Percentiles rank a stretch among this genome's conserved stretches.
These are phyloP conservation scores for Psilopsiagon aymara DNA, from an alignment of 2,113 vertebrate genomes.

Conservation along the genomic window DNA sequence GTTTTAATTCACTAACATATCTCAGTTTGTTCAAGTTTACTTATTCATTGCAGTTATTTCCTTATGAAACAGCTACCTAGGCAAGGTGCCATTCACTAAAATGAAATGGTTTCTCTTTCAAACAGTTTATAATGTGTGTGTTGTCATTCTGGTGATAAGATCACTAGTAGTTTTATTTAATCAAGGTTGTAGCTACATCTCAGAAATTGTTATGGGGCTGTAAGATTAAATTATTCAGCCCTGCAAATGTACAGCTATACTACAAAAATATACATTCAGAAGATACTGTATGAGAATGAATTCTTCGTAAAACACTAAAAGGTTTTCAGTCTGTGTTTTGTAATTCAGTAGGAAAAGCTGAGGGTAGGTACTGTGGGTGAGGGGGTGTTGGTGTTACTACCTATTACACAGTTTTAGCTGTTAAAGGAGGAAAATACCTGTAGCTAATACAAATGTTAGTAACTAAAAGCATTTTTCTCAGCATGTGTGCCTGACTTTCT, in stretches of 20 bases:
- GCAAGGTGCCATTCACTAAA: background rate
- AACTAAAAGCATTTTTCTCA: background rate
- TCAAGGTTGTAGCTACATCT: background rate
- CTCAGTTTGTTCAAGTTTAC: background rate
- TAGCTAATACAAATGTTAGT: background rate
- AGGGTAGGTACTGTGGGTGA: fast-evolving
- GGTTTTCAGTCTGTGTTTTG: background rate
- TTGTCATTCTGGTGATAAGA: background rate
- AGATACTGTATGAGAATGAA: background rate
- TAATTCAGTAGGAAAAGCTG: background rate
- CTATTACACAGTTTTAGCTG: background rate
- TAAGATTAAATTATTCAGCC: background rate
- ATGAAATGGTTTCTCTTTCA: background rate
- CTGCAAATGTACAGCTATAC: background rate
- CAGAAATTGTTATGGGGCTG: background rate
- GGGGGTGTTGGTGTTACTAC: background rate
- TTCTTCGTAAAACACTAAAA: background rate
- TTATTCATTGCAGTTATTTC: background rate
- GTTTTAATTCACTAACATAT: background rate
- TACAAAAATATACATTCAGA: background rate
- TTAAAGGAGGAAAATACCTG: background rate
- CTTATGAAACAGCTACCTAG: background rate
- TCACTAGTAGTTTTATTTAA: background rate
- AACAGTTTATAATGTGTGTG: background rate
- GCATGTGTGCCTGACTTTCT: background rate